A percentile compares a stretch with the other conserved stretches of the same genome.
Conservation (phyloP, 1,140 invertebrate species). For the Charaxes varanes region DNA sequence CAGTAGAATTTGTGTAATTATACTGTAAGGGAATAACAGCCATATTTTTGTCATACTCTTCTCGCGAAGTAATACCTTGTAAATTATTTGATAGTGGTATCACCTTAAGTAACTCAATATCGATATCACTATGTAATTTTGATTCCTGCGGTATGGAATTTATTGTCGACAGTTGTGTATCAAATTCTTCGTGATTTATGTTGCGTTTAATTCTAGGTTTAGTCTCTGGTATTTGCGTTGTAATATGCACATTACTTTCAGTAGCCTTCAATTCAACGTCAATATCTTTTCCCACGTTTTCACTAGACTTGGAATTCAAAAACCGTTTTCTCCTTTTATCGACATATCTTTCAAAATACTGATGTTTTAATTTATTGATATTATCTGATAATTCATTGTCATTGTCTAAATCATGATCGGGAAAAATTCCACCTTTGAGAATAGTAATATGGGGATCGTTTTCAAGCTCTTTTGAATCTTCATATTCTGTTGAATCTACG, state of each 20-base stretch:
- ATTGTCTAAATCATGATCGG: slow-evolving; percentile 32
- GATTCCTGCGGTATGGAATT: slow-evolving; percentile 25
- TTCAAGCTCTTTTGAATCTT: slow-evolving; percentile 42
- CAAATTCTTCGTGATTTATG: slow-evolving; percentile 40
- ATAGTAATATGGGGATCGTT: slow-evolving; percentile 45
- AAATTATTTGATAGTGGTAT: slow-evolving; percentile 37
- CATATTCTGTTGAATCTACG: slow-evolving; percentile 42
- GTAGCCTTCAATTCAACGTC: slow-evolving; percentile 39
- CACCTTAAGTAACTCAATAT: slow-evolving; percentile 44
- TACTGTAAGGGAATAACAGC: slow-evolving; percentile 49
- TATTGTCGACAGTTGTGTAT: slow-evolving; percentile 33
- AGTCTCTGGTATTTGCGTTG: slow-evolving; percentile 16
- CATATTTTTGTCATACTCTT: slow-evolving; percentile 33
- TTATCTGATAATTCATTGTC: slow-evolving; percentile 35
- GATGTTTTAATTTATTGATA: slow-evolving; percentile 61
- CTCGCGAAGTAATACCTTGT: slow-evolving; percentile 22
- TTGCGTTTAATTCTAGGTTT: slow-evolving; percentile 45
- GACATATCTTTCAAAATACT: slow-evolving; percentile 64
- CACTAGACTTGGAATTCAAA: slow-evolving; percentile 39
- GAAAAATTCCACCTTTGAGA: slow-evolving; percentile 58
- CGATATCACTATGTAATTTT: slow-evolving; percentile 33
- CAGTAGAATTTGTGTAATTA: slow-evolving; percentile 55
- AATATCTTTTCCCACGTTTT: slow-evolving; percentile 32
- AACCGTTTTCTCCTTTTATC: slow-evolving; percentile 61
- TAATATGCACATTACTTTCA: slow-evolving; percentile 30